Evolutionary conservation across 2,888 invertebrate species (phyloP), one percentile per base, ranked within the genome.

Genomic region (Nemapogon koenigi): DNA sequence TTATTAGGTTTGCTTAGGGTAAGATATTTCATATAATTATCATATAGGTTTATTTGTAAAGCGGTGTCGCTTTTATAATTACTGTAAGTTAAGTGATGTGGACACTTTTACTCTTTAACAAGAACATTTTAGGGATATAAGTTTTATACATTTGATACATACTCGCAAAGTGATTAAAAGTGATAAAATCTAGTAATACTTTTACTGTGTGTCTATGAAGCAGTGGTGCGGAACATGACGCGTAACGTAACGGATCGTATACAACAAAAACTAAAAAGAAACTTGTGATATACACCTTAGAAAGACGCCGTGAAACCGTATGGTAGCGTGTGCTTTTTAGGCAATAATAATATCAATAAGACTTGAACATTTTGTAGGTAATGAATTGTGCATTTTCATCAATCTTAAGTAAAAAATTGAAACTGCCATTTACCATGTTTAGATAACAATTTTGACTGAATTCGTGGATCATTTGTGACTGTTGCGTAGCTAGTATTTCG

Each of bases 71-170:
- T 72, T 69, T 45, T 50, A 59, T 59, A 59, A 67, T 59, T 55
- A 62, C 50, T 63, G 61, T 61, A 62, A 61, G 65, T 47, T 66
- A 70, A 68, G 62, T 57, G 61, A 65, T 57, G 57, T 60, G 68
- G 35, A 16, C 65, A 68, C 65, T 59, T 67, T 64, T 70, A 72
- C 67, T 73, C 68, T 59, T 52, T 65, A 64, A 68, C 58, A 62
- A 69, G 68, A 68, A 68, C 43, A 48, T 57, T 61, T 55, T 65
- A 68, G 64, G 52, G 65, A 68, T 63, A 51, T 67, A 67, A 75
- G 66, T 71, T 64, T 76, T 71, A 76, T 75, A 78, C 76, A 73
- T 76, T 78, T 76, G 76, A 76, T 76, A 78, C 73, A 69, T 72
- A 75, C 66, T 71, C 71, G 69, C 70, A 67, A 72, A 63, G 73